Evolutionary conservation across 53 echinoderm and acorn worm species (phyloP).

Genomic region (Luidia sarsii): DNA sequence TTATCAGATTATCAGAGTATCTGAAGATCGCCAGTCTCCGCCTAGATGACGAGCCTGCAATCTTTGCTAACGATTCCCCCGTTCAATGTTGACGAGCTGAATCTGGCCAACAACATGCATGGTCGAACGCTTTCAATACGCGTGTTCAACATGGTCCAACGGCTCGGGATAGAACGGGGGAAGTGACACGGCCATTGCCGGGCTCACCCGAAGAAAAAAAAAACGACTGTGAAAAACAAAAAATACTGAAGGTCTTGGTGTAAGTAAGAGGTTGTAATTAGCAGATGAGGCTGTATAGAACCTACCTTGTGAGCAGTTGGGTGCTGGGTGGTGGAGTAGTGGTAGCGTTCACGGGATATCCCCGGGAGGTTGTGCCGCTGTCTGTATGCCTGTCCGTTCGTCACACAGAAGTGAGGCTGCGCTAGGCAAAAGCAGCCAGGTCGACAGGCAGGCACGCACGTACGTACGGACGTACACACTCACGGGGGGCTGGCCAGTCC

Average conservation of each 20-base stretch:
- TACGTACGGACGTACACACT: too few relatives aligned
- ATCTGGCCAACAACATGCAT: slow-evolving; percentile 5
- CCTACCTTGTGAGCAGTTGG: slow-evolving; percentile 26
- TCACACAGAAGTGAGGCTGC: slow-evolving; percentile 25
- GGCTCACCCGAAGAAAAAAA: neutral
- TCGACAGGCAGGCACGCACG: too few relatives aligned
- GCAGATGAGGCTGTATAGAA: neutral
- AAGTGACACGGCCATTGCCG: neutral
- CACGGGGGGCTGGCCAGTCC: slow-evolving; percentile 31
- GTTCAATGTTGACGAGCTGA: too few relatives aligned
- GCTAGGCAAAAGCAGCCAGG: neutral
- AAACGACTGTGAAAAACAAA: neutral
- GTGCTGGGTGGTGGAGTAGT: neutral
- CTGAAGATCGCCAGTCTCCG: too few relatives aligned
- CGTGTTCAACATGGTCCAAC: neutral
- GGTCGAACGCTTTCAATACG: slow-evolving; percentile 21
- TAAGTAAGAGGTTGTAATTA: slow-evolving; percentile 1
- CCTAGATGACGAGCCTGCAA: too few relatives aligned
- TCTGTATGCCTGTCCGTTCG: slow-evolving; percentile 45
- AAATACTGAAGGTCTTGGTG: neutral
- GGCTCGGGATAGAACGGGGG: too few relatives aligned
- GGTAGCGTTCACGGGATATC: neutral
- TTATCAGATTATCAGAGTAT: too few relatives aligned
- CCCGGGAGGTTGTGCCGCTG: slow-evolving; percentile 24
- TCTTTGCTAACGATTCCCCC: too few relatives aligned